A percentile compares a stretch with the other conserved stretches of the same genome.
Conservation (phyloP, 2,888 invertebrate genomes). For the Eumacrocentrus americanus region DNA sequence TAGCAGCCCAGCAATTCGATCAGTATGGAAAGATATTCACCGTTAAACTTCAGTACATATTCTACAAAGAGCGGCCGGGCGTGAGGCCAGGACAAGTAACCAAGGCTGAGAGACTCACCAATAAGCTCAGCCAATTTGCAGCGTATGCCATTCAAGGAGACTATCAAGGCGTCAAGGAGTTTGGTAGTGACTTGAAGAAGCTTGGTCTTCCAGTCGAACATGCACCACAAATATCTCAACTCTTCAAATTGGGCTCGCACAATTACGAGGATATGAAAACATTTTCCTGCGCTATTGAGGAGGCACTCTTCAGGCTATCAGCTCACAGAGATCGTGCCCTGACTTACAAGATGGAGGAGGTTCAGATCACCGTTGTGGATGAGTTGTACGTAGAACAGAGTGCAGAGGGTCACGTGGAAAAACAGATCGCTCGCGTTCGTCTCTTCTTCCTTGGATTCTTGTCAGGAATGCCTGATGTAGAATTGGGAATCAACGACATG, state of each 20-base stretch:
- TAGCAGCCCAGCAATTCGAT: slow-evolving; percentile 97
- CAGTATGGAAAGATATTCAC: slow-evolving; percentile 99
- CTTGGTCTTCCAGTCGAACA: slow-evolving; percentile 96
- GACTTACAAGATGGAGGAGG: slow-evolving; percentile 95
- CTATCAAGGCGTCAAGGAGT: slow-evolving; percentile 92
- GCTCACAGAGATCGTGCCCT: slow-evolving; percentile 88
- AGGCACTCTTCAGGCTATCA: slow-evolving; percentile 84
- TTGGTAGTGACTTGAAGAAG: slow-evolving; percentile 90
- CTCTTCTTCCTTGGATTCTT: slow-evolving; percentile 96
- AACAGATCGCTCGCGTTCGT: slow-evolving; percentile 93
- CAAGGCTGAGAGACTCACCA: slow-evolving; percentile 90
- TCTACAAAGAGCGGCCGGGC: slow-evolving; percentile 97
- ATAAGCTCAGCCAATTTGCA: slow-evolving; percentile 90
- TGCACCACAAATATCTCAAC: slow-evolving; percentile 94
- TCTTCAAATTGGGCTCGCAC: slow-evolving; percentile 94
- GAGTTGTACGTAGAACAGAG: slow-evolving; percentile 90
- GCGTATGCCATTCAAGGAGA: slow-evolving; percentile 93
- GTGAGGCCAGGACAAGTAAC: slow-evolving; percentile 93
- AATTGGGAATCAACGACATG: slow-evolving; percentile 97
- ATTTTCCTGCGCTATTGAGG: slow-evolving; percentile 91
- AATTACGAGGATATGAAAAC: slow-evolving; percentile 88
- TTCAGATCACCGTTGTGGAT: slow-evolving; percentile 92
- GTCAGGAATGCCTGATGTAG: slow-evolving; percentile 94
- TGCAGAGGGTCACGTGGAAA: slow-evolving; percentile 79
- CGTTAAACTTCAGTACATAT: slow-evolving; percentile 94